Base-by-base conservation (phyloP, 1,140 invertebrate genomes). In the Pygmarrhopalites habei region DNA sequence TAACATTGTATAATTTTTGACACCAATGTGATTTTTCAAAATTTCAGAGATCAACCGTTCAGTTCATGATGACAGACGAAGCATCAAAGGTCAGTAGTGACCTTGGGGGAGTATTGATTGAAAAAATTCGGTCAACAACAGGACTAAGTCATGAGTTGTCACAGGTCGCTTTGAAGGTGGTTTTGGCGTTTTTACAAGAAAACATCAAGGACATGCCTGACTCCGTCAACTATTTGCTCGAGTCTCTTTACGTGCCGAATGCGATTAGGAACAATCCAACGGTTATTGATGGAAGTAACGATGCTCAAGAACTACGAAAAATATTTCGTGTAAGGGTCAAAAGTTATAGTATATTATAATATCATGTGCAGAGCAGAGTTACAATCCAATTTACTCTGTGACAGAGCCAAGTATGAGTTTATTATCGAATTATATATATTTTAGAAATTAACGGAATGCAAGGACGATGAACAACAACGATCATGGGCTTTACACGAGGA, bases 401-500 rank as follows among this genome's bases (percentile, higher is more conserved):
- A n/a, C n/a, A n/a, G n/a, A n/a, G n/a, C n/a, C n/a, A n/a, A n/a
- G n/a, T n/a, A n/a, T n/a, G n/a, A n/a, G n/a, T n/a, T n/a, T n/a
- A n/a, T n/a, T n/a, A n/a, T n/a, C n/a, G n/a, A n/a, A n/a, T n/a
- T n/a, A n/a, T n/a, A n/a, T n/a, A n/a, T n/a, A n/a, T n/a, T n/a
- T n/a, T n/a, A 81, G 32, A 85, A 91, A 69, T 76, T 96, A 56
- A 88, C 86, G 14, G 86, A 85, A 49, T 91, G 89, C 67, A 92
- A 92, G 68, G 90, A 94, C 75, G 92, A 95, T 73, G 89, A 90
- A 0, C 91, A 96, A 73, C 92, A 96, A 72, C 80, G 92, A 68
- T 91, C 88, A 67, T 95, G 92, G 92, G 89, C 90, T 72, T 77
- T 95, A 3, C 88, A 95, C 76, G 91, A 95, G 76, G 92, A 96